Evolutionary conservation across 1,140 invertebrate species (phyloP).

Genomic region (Protaetia brevitarsis): DNA sequence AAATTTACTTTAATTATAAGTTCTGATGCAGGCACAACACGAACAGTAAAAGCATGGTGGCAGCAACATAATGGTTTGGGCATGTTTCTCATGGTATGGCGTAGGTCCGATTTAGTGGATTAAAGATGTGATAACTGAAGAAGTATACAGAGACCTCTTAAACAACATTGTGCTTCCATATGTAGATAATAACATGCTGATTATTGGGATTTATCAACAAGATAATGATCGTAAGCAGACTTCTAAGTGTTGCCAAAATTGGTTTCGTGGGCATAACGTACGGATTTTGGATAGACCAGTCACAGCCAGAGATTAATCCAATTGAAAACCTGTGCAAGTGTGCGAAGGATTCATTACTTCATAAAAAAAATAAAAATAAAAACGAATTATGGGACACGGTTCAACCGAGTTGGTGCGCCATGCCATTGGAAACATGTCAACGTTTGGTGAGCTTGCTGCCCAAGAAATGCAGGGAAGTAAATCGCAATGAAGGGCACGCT

Average conservation of each 20-base stretch:
- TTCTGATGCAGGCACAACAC: neutral
- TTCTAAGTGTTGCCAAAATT: conserved; percentile 9
- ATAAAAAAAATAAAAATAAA: neutral
- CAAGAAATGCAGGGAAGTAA: no score
- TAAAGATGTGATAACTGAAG: neutral
- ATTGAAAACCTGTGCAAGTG: neutral
- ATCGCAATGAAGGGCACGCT: no score
- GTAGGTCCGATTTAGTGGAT: neutral
- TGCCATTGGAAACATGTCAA: no score
- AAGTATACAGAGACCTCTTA: neutral
- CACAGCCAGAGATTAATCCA: conserved; percentile 7
- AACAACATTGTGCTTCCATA: neutral
- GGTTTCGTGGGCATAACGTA: conserved; percentile 5
- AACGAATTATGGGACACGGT: neutral
- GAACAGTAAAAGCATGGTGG: conserved; percentile 19
- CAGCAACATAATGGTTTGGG: neutral
- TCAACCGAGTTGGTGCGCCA: neutral
- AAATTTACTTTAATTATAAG: neutral
- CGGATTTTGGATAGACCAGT: neutral
- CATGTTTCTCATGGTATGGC: neutral
- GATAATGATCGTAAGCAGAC: conserved; percentile 19
- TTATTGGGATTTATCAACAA: neutral
- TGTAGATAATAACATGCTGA: neutral
- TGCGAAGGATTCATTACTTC: neutral
- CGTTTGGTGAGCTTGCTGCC: no score